phyloP scores from a whole-genome alignment of 2,888 invertebrate genomes.

The Sphaerophoria rueppellii region DNA sequence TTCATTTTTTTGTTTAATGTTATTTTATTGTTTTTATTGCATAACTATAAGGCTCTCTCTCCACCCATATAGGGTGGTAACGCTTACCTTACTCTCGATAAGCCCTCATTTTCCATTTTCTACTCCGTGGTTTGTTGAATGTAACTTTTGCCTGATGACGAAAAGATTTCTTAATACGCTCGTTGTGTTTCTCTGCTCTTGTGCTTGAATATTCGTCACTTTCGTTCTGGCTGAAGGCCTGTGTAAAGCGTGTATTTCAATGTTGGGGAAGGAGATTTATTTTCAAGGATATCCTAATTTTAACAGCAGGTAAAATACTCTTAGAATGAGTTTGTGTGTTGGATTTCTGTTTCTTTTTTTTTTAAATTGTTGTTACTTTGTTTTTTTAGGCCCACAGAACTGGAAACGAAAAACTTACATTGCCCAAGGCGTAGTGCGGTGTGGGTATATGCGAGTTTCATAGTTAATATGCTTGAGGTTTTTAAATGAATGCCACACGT shows the following conservation, averaged over 20 bases:
- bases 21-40: too few relatives aligned
- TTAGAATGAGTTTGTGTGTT: not conserved
- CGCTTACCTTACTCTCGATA: too few relatives aligned
- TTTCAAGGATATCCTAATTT: slow-evolving; percentile 27
- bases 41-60: too few relatives aligned
- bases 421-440: not conserved
- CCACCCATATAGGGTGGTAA: too few relatives aligned
- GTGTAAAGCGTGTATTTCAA: not conserved
- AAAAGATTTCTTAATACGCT: slow-evolving; percentile 2
- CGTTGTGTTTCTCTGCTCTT: not conserved
- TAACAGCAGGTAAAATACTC: slow-evolving; percentile 18
- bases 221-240: not conserved
- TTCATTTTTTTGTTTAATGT: not conserved
- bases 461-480: not conserved
- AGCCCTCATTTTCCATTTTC: too few relatives aligned
- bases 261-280: not conserved
- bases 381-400: not conserved
- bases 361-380: not conserved
- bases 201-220: slow-evolving; percentile 5
- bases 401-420: not conserved
- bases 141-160: slow-evolving; percentile 14
- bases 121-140: slow-evolving; percentile 14
- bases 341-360: not conserved
- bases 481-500: not conserved
- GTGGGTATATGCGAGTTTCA: not conserved